These are phyloP conservation scores for Sus cebifrons DNA, from an alignment of 2,797 vertebrate species.

Conservation along the genomic window DNA sequence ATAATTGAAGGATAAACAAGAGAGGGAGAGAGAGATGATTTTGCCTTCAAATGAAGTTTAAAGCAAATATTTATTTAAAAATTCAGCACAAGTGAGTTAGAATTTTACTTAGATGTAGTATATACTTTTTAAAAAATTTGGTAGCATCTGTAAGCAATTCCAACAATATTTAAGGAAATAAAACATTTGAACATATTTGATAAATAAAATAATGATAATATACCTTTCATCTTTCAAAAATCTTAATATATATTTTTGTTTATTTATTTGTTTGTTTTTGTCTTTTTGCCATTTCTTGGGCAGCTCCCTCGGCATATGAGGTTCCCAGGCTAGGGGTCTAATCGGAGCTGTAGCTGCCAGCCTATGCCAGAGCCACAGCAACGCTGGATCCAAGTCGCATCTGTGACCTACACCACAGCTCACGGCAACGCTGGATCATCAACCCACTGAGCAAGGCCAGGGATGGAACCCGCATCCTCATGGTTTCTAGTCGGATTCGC, in stretches of 20 bases:
- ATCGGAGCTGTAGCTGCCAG: no score
- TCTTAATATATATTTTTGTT: background rate
- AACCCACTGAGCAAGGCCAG: no score
- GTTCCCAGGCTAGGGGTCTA: no score
- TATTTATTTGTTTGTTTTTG: no score
- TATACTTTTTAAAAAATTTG: background rate
- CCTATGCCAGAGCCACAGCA: no score
- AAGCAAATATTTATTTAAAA: background rate
- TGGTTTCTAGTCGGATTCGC: no score
- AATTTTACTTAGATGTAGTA: background rate
- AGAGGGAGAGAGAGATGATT: background rate
- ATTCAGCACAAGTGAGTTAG: background rate
- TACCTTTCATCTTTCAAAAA: background rate
- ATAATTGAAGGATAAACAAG: background rate
- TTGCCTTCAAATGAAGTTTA: background rate
- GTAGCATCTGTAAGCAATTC: background rate
- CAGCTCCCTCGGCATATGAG: no score
- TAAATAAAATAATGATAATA: background rate
- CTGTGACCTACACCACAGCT: no score
- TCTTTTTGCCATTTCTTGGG: no score
- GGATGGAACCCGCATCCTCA: no score
- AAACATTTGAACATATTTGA: background rate
- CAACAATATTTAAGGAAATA: background rate
- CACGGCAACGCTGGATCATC: no score
- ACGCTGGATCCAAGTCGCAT: no score